phyloP scores from a whole-genome alignment of 30 jellyfish, hydroid and myxozoan genomes.

The Chironex yamaguchii region DNA sequence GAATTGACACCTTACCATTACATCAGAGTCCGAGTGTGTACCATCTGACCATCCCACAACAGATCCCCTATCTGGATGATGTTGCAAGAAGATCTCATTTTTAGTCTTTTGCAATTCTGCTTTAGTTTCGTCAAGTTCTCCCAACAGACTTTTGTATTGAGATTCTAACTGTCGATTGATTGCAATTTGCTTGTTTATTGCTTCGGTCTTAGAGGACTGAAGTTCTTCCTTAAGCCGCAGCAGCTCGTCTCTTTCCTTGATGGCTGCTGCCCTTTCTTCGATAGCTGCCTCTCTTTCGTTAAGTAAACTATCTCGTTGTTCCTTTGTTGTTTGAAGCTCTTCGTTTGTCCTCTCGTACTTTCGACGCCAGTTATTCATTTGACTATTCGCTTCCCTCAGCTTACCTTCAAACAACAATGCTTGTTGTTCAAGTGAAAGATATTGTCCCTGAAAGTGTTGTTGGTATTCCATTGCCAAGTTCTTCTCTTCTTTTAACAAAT shows the following conservation, averaged over 20 bases:
- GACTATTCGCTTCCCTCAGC: conserved; percentile 57
- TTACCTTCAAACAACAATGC: conserved; percentile 26
- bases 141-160: conserved; percentile 39
- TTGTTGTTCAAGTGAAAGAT: conserved; percentile 46
- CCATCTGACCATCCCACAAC: too few species aligned
- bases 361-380: conserved; percentile 53
- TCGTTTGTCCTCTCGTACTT: conserved; percentile 60
- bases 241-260: conserved; percentile 81
- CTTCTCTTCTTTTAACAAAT: conserved; percentile 76
- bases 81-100: neutral
- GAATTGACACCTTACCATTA: too few species aligned
- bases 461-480: conserved; percentile 52
- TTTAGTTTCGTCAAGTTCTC: conserved; percentile 56
- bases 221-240: conserved; percentile 67
- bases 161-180: conserved; percentile 65
- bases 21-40: too few species aligned
- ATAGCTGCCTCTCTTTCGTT: conserved; percentile 81
- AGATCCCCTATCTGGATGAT: too few species aligned
- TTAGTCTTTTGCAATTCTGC: neutral
- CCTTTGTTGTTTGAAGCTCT: conserved; percentile 61
- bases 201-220: conserved; percentile 73
- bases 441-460: conserved; percentile 59
- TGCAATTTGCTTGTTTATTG: conserved; percentile 74
- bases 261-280: conserved; percentile 60
- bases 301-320: conserved; percentile 61